A percentile compares a stretch with the other conserved stretches of the same genome.
Evolutionary conservation across 2,113 vertebrate species (phyloP).

Genomic region (Pterocles burchelli): DNA sequence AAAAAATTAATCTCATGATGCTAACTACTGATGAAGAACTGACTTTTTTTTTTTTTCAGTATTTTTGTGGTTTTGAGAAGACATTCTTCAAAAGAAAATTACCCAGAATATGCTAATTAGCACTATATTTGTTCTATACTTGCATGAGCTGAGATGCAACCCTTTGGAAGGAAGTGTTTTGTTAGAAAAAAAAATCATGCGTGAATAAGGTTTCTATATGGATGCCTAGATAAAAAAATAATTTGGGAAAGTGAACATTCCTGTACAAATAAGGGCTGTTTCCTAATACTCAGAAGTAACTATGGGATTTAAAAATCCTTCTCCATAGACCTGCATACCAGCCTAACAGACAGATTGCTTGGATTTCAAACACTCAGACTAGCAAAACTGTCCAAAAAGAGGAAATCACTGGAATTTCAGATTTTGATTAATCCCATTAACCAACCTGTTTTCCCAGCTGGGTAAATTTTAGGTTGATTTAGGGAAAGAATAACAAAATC

Average conservation of each 20-base stretch:
- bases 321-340: background rate
- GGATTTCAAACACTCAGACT: background rate
- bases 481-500: background rate
- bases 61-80: background rate
- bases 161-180: background rate
- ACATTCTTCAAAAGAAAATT: background rate
- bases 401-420: background rate
- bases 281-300: background rate
- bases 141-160: background rate
- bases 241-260: background rate
- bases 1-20: background rate
- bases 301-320: background rate
- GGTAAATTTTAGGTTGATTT: background rate
- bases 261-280: background rate
- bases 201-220: background rate
- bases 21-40: background rate
- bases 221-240: background rate
- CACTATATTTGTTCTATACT: background rate
- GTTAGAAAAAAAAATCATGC: background rate
- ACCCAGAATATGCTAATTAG: background rate
- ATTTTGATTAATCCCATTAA: background rate
- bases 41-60: background rate
- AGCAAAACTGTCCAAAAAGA: background rate
- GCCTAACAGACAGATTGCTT: background rate
- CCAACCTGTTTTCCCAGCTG: background rate